Evolutionary conservation across 2,113 vertebrate species (phyloP), one percentile per base, ranked within the genome.

Genomic region (Eurystomus gularis): DNA sequence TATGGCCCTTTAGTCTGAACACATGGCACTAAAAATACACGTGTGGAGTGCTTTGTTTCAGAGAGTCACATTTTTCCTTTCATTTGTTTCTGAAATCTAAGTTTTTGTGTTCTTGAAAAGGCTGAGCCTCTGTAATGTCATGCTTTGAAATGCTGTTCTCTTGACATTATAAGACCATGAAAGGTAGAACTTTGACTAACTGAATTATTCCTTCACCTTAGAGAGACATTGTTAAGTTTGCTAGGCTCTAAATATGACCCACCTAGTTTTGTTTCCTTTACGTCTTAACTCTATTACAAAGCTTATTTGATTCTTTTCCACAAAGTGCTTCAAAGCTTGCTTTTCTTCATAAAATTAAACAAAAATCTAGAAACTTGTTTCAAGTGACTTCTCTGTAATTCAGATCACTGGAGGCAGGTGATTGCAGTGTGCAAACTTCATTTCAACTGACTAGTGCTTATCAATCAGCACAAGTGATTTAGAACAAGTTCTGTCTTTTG

Each of bases 21-120:
- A 42, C 13, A 26, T 35, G 48, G 70, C 90, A 93, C 94, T 90
- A 83, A 95, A 97, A 95, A 94, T 78, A 84, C 57, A 49, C 18
- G 49, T 33, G 12, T 48, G 44, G 65, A 83, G 31, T 71, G 25
- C 95, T 94, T 84, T 75, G 80, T 90, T 88, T 95, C 89, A 84
- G 17, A 69, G 42, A 31, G 31, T 17, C 66, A 39, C 71, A 79
- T 88, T 95, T 92, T 89, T 48, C 77, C 69, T 88, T 95, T 96
- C 89, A 81, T 88, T 97, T 97, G 90, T 90, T 95, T 94, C 90
- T 68, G 89, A 87, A 97, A 94, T 95, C 91, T 93, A 96, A 97
- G 96, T 69, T 83, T 93, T 68, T 46, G 79, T 48, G 62, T 61
- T 96, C 86, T 96, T 97, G 82, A 90, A 95, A 97, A 95, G 94